Percentiles rank a stretch among this genome's conserved stretches.
phyloP scores from a whole-genome alignment of 2,113 vertebrate genomes.

The Eidolon helvum region DNA sequence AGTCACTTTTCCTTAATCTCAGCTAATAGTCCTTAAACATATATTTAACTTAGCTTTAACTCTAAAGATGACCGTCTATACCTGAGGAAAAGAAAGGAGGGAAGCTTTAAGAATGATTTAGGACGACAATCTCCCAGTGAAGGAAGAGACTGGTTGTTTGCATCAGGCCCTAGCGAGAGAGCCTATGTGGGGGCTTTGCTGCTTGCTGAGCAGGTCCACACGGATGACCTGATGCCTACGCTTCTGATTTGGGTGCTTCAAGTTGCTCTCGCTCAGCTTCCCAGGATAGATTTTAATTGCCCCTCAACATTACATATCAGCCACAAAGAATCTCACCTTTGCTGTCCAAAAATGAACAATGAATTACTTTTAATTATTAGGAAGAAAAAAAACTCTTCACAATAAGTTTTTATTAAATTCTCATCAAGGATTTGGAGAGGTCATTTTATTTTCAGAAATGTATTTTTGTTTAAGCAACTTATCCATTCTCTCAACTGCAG shows the following conservation, averaged over 20 bases:
- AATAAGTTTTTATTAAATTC: background rate
- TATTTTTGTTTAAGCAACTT: background rate
- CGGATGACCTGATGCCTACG: accelerated
- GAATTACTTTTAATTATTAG: background rate
- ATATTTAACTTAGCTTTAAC: background rate
- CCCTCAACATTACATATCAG: background rate
- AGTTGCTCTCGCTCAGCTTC: background rate
- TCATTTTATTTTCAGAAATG: background rate
- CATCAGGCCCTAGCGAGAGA: accelerated
- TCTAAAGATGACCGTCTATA: background rate
- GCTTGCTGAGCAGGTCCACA: accelerated
- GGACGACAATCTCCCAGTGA: background rate
- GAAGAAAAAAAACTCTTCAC: background rate
- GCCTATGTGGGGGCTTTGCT: too few species aligned
- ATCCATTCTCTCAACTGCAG: background rate
- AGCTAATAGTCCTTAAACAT: background rate
- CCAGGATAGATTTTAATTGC: background rate
- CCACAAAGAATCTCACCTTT: background rate
- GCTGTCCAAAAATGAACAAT: background rate
- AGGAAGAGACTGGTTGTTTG: background rate
- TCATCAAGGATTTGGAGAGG: background rate
- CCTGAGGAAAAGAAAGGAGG: background rate
- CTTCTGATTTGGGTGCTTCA: accelerated
- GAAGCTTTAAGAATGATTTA: background rate
- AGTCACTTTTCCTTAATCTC: background rate